Evolutionary conservation across 2,888 invertebrate genomes (phyloP), one percentile per base, ranked within the genome.

Genomic region (Galerucella calmariensis): DNA sequence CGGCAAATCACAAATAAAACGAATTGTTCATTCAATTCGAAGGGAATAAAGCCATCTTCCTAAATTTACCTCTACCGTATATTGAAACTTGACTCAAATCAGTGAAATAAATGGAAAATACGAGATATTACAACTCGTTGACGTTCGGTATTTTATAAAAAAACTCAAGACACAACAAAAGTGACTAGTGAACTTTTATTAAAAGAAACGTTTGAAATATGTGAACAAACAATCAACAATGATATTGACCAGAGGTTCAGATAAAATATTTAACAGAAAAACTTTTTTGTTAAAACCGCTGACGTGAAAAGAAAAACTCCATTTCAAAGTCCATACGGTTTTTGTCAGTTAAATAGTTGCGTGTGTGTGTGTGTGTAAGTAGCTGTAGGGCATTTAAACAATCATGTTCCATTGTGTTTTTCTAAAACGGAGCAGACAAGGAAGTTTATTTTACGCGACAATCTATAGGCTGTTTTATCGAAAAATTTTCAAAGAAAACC

Each of bases 311-410:
- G 27, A 61, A 61, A 61, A 61, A 35, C 4, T 61, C 61, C 35
- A 35, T 35, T 35, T 24, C 35, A 61, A 61, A 35, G 35, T 35
- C n/a, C 2, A 27, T 14, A 61, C 61, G 27, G 5, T 61, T 59
- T 59, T 59, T 59, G 20, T 59, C 24, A 20, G 58, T 59, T 59
- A 14, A 59, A 59, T 59, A 27, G 58, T 24, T 59, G 58, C 35
- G 35, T 41, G 35, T 41, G 20, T 16, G 35, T 41, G 35, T 41
- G 20, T 16, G 58, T 58, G 11, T 58, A 58, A 20, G 58, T 24
- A 59, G 58, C 61, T 35, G 12, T 35, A 61, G 35, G 61, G 35
- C 27, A 61, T 35, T 27, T 61, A 61, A 61, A 24, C 27, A 61
- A 35, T 59, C 12, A 11, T 11, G 58, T 27, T n/a, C 9, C 20